A percentile compares a stretch with the other conserved stretches of the same genome.
phyloP scores from a whole-genome alignment of 1,140 invertebrate genomes.

The Hirudo medicinalis region DNA sequence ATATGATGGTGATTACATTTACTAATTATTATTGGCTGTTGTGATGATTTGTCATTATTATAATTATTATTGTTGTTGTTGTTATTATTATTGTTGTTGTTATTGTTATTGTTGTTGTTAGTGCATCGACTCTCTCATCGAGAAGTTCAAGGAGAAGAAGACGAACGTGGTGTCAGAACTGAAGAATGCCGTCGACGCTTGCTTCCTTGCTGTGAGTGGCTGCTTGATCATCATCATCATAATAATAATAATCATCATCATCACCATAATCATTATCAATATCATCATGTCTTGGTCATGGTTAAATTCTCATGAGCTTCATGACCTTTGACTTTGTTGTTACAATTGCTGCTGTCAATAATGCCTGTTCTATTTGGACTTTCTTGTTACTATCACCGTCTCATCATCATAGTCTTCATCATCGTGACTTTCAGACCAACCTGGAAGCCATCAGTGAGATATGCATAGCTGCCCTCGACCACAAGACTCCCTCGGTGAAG shows the following conservation, averaged over 20 bases:
- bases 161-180: conserved; percentile 69
- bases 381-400: background rate
- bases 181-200: conserved; percentile 78
- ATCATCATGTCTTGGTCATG: background rate
- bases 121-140: conserved; percentile 64
- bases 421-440: conserved; percentile 49
- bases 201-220: conserved; percentile 59
- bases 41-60: too few species aligned
- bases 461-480: conserved; percentile 64
- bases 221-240: too few species aligned
- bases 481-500: conserved; percentile 89
- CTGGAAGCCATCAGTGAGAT: conserved; percentile 79
- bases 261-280: conserved; percentile 1
- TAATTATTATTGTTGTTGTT: background rate
- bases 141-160: conserved; percentile 98
- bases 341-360: background rate
- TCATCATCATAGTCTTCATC: background rate
- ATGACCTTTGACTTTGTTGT: background rate
- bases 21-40: background rate
- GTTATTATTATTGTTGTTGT: too few species aligned
- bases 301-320: background rate
- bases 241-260: too few species aligned
- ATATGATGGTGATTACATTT: background rate
- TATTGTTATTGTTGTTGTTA: conserved; percentile 27
- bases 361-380: too few species aligned